Evolutionary conservation across 2,797 vertebrate species (phyloP), one percentile per base, ranked within the genome.

Genomic region (Manis crassicaudata): DNA sequence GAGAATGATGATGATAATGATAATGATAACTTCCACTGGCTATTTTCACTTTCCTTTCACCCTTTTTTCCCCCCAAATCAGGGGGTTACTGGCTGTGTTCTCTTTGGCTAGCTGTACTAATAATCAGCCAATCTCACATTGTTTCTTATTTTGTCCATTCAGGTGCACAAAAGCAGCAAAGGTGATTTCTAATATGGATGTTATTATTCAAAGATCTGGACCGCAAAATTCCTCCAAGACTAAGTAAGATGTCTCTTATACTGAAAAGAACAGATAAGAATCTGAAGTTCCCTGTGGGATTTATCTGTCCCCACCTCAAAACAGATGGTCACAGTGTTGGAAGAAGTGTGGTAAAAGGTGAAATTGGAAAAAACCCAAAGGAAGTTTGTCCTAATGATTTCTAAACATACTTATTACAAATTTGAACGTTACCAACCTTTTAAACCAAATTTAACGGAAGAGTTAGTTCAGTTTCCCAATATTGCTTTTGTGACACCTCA

Each of bases 381-480:
- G 82, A 94, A 90, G 37, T 75, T 94, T 88, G 79, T 86, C 43
- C 56, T 94, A 79, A 92, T 75, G 83, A 96, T 96, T 96, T 96
- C 93, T 95, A 90, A 97, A 92, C 58, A 92, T 50, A 75, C 60
- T 84, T 92, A n/a, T 81, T 96, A 92, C 91, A 88, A 92, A 88
- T 63, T 58, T 94, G 62, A 92, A 95, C 84, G 54, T 96, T 95
- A 90, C 54, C 58, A 96, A 90, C 50, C 1, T 52, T 82, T 93
- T 88, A 90, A 81, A 93, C 81, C 77, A 96, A 94, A 92, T 90
- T 76, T 96, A 97, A 93, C 37, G 9, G 76, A 90, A 96, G 56
- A 63, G 18, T 90, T 92, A 86, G 62, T 65, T 93, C 40, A 50
- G 65, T 90, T 97, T 95, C 72, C 60, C 68, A 96, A 77, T 90